Conservation (phyloP, 2,888 invertebrate species). For the Eupithecia dodoneata region DNA sequence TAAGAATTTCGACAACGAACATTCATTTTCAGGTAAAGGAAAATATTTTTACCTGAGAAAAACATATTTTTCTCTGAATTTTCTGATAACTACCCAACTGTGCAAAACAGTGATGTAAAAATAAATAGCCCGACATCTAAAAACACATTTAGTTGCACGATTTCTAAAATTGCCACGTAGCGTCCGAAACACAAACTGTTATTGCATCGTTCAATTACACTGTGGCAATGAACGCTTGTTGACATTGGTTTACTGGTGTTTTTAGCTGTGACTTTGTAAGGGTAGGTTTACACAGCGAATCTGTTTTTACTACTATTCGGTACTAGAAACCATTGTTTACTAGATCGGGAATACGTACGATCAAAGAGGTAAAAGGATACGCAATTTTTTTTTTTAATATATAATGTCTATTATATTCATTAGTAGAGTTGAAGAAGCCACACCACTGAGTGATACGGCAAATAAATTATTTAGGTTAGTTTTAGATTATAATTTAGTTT, state of each 20-base stretch:
- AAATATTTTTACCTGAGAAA: neutral
- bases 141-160: neutral
- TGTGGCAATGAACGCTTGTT: conserved; percentile 16
- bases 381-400: too few species aligned
- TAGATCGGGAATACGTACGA: too few species aligned
- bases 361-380: too few species aligned
- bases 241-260: conserved; percentile 15
- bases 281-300: neutral
- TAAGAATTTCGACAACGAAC: neutral
- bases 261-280: conserved; percentile 7
- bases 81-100: neutral
- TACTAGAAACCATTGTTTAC: too few species aligned
- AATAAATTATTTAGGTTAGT: too few species aligned
- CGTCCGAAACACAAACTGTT: conserved; percentile 29
- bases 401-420: too few species aligned
- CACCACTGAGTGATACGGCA: too few species aligned
- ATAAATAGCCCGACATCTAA: neutral
- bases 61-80: neutral
- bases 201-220: conserved; percentile 31
- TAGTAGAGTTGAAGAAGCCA: too few species aligned
- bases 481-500: too few species aligned
- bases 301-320: too few species aligned
- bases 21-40: neutral
- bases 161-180: conserved; percentile 12
- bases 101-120: neutral